Percentiles rank a stretch among this genome's conserved stretches.
phyloP scores from a whole-genome alignment of 2,888 invertebrate genomes.

The Ochropleura plecta region DNA sequence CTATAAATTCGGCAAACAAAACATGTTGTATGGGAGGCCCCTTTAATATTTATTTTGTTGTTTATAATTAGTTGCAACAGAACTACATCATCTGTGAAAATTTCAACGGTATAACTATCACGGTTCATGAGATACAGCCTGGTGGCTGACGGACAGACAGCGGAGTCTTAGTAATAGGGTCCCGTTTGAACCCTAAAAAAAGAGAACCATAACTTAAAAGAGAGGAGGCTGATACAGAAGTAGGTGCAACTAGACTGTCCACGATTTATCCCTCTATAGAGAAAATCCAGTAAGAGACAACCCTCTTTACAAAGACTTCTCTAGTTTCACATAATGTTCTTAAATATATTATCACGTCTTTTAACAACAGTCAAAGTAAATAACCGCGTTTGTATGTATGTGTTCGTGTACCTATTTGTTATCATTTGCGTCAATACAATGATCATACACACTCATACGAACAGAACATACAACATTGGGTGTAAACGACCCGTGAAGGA shows the following conservation, averaged over 20 bases:
- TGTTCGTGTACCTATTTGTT: conserved; percentile 33
- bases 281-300: not conserved
- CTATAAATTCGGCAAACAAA: too few species aligned
- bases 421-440: conserved; percentile 53
- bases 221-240: too few species aligned
- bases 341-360: not conserved
- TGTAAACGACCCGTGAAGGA: conserved; percentile 67
- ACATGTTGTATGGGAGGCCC: too few species aligned
- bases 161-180: too few species aligned
- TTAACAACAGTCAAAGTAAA: conserved; percentile 17
- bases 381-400: conserved; percentile 3
- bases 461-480: conserved; percentile 24
- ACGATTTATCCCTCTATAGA: not conserved
- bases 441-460: conserved; percentile 37
- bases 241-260: not conserved
- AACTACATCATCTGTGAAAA: too few species aligned
- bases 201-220: too few species aligned
- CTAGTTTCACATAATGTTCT: not conserved
- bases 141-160: too few species aligned
- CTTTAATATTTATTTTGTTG: too few species aligned
- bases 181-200: too few species aligned
- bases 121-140: too few species aligned
- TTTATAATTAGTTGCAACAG: too few species aligned
- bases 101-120: too few species aligned
- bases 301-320: not conserved